Conservation (phyloP, 2,113 vertebrate species). For the Mormyrus lacerda region DNA sequence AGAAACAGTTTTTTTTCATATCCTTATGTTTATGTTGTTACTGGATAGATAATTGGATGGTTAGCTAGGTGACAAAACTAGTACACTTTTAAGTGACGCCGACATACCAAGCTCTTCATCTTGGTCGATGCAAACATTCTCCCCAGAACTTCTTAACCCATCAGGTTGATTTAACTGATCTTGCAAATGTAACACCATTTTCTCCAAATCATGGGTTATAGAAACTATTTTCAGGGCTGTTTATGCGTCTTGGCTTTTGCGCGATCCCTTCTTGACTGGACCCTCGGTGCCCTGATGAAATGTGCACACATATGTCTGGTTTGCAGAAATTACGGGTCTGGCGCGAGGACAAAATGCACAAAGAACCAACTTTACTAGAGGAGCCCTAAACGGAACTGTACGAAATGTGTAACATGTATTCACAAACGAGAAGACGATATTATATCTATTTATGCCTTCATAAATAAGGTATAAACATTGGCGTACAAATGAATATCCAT, state of each 20-base stretch:
- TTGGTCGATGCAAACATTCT: constrained; percentile 50
- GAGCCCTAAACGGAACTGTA: not conserved
- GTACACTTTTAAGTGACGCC: not conserved
- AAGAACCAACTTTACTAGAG: not conserved
- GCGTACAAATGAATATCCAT: not conserved
- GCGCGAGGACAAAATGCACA: constrained; percentile 28
- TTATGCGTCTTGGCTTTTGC: not conserved
- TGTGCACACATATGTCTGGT: constrained; percentile 49
- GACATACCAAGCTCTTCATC: constrained; percentile 64
- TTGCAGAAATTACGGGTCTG: constrained; percentile 45
- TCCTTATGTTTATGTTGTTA: not conserved
- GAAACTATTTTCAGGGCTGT: not conserved
- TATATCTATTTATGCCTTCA: not conserved
- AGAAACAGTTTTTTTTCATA: not conserved
- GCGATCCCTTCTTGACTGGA: constrained; percentile 11
- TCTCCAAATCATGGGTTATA: constrained; percentile 47
- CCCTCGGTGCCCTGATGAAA: constrained; percentile 28
- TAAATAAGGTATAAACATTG: not conserved
- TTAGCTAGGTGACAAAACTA: not conserved
- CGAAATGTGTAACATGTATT: not conserved
- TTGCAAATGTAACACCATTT: constrained; percentile 51
- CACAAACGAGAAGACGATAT: not conserved
- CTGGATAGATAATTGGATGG: not conserved
- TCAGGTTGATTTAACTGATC: constrained; percentile 27
- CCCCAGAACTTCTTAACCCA: constrained; percentile 36